A percentile compares a stretch with the other conserved stretches of the same genome.
These are phyloP conservation scores for Archivesica marissinica DNA, from an alignment of 1,140 invertebrate genomes.

Conservation along the genomic window DNA sequence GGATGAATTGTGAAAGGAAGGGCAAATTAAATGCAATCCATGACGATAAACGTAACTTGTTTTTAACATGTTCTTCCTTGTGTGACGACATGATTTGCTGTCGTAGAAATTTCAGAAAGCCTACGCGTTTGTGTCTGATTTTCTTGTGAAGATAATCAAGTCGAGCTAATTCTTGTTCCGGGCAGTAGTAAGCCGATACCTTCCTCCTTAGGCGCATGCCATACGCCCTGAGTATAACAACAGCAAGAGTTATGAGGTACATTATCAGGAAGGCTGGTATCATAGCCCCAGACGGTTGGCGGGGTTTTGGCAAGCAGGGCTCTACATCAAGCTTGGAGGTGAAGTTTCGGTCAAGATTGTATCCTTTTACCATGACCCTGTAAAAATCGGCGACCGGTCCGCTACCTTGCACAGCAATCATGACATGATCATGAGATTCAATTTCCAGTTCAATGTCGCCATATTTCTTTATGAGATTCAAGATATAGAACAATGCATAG, in stretches of 20 bases:
- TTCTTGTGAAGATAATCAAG: slow-evolving; percentile 62
- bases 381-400: slow-evolving; percentile 62
- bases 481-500: slow-evolving; percentile 55
- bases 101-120: slow-evolving; percentile 47
- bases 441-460: slow-evolving; percentile 50
- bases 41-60: slow-evolving; percentile 43
- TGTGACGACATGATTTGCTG: slow-evolving; percentile 41
- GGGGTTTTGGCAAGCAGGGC: slow-evolving; percentile 54
- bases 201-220: slow-evolving; percentile 43
- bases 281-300: neutral
- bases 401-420: slow-evolving; percentile 38
- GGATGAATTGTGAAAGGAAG: slow-evolving; percentile 27
- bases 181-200: slow-evolving; percentile 60
- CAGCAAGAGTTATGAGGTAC: slow-evolving; percentile 29
- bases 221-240: slow-evolving; percentile 58
- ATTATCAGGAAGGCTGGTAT: slow-evolving; percentile 24
- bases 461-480: slow-evolving; percentile 43
- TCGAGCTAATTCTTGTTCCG: slow-evolving; percentile 53
- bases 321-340: slow-evolving; percentile 29
- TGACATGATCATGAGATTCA: slow-evolving; percentile 24
- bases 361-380: slow-evolving; percentile 28
- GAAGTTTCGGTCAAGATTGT: slow-evolving; percentile 29
- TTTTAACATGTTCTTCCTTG: slow-evolving; percentile 50
- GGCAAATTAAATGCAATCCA: slow-evolving; percentile 48
- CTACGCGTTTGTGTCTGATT: slow-evolving; percentile 52